A percentile compares a stretch with the other conserved stretches of the same genome.
phyloP scores from a whole-genome alignment of 2,113 vertebrate species.

The Oophaga pumilio region DNA sequence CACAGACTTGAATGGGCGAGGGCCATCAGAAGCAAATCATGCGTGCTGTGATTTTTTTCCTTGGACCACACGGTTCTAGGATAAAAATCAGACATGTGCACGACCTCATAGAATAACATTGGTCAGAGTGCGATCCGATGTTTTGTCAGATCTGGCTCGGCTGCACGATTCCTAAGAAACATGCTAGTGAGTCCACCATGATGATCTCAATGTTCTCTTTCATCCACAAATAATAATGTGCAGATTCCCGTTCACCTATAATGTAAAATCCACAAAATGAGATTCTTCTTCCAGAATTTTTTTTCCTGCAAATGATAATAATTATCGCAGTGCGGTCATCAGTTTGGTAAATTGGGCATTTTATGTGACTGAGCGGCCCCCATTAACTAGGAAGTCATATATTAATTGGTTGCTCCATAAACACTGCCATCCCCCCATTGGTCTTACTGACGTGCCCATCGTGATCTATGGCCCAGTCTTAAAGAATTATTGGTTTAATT shows the following conservation, averaged over 20 bases:
- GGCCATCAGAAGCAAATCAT: no score
- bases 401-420: neutral
- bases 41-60: no score
- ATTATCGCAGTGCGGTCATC: neutral
- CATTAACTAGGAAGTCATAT: neutral
- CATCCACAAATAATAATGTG: neutral
- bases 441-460: neutral
- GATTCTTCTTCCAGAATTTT: neutral
- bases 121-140: no score
- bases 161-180: no score
- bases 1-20: no score
- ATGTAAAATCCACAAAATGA: neutral
- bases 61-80: no score
- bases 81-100: no score
- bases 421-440: neutral
- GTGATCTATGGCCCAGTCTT: neutral
- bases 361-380: neutral
- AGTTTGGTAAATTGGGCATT: neutral
- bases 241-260: neutral
- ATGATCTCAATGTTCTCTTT: neutral
- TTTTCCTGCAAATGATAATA: neutral
- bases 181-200: neutral
- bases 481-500: neutral
- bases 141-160: no score
- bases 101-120: no score